Base-by-base conservation (phyloP, 2,113 vertebrate species). In the Archilochus colubris region DNA sequence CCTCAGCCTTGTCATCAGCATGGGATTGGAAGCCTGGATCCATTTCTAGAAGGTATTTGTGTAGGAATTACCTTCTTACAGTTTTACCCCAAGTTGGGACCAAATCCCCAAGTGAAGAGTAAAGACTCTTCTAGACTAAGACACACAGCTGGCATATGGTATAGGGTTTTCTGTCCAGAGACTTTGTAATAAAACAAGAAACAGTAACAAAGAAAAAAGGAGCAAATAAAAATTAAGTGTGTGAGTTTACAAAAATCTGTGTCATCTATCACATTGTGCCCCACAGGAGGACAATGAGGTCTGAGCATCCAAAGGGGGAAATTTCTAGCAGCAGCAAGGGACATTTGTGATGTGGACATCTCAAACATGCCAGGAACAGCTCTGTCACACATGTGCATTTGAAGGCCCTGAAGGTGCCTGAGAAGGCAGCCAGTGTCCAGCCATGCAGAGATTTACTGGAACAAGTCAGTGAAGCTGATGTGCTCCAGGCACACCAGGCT, bases 381-480 rank as follows among this genome's bases (percentile, higher is more conserved):
- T 82, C 53, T 19, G 9, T 24, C n/a, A 30, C 21, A 9, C 0
- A 0, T 12, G 38, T 48, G 54, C 14, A 3, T 10, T 3, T 12
- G 23, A 40, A 53, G 20, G 63, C 19, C 64, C 43, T 76, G 58
- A 38, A 19, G 69, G 31, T 69, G 13, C 28, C 57, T 76, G 63
- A 38, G 70, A 12, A 59, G 57, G 62, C 48, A 90, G 21, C 11
- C 57, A 38, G 30, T 5, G 40, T 20, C 23, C 54, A 55, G 38
- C 40, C 48, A 10, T 6, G 57, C 14, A 55, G 46, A 51, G 16
- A 5, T 54, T 62, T 50, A 69, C 28, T 69, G 14, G 16, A 22
- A 33, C 7, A 67, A n/a, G 21, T 33, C 67, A n/a, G 46, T 0
- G 50, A 66, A 18, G 18, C 27, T n/a, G 24, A 58, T 38, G 16